phyloP scores from a whole-genome alignment of 2,888 invertebrate genomes.

The Azorinus chamasolen region DNA sequence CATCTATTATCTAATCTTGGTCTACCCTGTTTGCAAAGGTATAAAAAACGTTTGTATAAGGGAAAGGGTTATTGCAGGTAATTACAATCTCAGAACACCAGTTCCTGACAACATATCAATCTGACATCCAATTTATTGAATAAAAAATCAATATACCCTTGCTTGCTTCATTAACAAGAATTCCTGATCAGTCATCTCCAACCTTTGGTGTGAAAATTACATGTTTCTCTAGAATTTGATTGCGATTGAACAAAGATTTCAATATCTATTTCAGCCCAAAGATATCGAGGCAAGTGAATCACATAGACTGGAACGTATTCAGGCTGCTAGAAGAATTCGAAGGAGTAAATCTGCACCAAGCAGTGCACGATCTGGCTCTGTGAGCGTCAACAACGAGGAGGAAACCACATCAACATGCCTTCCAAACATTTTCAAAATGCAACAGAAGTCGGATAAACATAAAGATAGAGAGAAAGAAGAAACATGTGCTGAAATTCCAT shows the following conservation, averaged over 20 bases:
- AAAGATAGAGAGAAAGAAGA: slow-evolving; percentile 68
- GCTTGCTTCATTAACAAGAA: slow-evolving; percentile 32
- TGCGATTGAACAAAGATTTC: neutral
- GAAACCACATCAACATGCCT: slow-evolving; percentile 77
- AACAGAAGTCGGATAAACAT: slow-evolving; percentile 75
- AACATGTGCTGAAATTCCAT: slow-evolving; percentile 73
- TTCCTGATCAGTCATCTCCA: slow-evolving; percentile 12
- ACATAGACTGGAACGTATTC: slow-evolving; percentile 78
- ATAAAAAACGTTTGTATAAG: too few relatives aligned
- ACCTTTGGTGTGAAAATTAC: too few relatives aligned
- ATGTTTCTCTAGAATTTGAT: too few relatives aligned
- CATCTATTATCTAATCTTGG: too few relatives aligned
- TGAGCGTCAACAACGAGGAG: slow-evolving; percentile 64
- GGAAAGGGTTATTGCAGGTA: slow-evolving; percentile 10
- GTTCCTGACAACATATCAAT: slow-evolving; percentile 4
- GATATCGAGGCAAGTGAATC: slow-evolving; percentile 81
- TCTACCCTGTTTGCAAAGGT: too few relatives aligned
- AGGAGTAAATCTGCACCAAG: slow-evolving; percentile 79
- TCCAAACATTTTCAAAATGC: slow-evolving; percentile 81
- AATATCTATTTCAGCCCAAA: slow-evolving; percentile 73
- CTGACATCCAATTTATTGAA: slow-evolving; percentile 37
- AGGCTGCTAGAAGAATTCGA: slow-evolving; percentile 79
- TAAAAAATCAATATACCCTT: slow-evolving; percentile 38
- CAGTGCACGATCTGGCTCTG: slow-evolving; percentile 73
- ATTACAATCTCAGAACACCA: slow-evolving; percentile 5